Evolutionary conservation across 2,888 invertebrate species (phyloP), one percentile per base, ranked within the genome.

Genomic region (Baronia brevicornis): DNA sequence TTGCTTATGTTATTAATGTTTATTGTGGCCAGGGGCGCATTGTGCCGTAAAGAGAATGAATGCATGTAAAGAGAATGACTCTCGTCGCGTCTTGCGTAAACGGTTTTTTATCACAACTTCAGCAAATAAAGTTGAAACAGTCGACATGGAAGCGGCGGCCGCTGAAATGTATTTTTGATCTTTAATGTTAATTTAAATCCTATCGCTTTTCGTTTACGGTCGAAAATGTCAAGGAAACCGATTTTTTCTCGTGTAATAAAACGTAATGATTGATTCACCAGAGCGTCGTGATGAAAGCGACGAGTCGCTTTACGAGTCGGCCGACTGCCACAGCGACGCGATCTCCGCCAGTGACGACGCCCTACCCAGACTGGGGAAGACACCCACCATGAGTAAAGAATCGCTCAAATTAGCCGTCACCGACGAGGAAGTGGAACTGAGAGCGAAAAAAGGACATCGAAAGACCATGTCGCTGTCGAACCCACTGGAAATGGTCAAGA

Each of bases 381-480:
- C 80, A 5, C 82, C 78, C 0, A 70, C 80, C 1, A 71, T 80
- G 36, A 84, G 82, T 58, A 84, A 82, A 35, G 84, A 84, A 47
- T 84, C 84, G 11, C 66, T 82, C 0, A 82, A 84, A 54, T 46
- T 84, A 12, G 79, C 78, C 0, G 58, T 84, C 36, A 84, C 84
- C 14, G 85, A 85, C 28, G 84, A 84, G 51, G 85, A 84, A 53
- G 67, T 65, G 0, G 82, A 78, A 9, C 38, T 48, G 1, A 73
- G 60, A 40, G 48, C 40, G 13, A 84, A 75, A 36, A 79, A 79
- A 39, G 69, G 73, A 20, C 85, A 85, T 41, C 64, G 85, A 23
- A 85, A 85, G 56, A 72, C 85, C 0, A 75, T 85, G 74, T 85
- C 85, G 0, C 51, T 85, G 37, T 84, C 84, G 5, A 82, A 85